Evolutionary conservation across 2,797 vertebrate species (phyloP).

Genomic region (Pangasius mekongensis): DNA sequence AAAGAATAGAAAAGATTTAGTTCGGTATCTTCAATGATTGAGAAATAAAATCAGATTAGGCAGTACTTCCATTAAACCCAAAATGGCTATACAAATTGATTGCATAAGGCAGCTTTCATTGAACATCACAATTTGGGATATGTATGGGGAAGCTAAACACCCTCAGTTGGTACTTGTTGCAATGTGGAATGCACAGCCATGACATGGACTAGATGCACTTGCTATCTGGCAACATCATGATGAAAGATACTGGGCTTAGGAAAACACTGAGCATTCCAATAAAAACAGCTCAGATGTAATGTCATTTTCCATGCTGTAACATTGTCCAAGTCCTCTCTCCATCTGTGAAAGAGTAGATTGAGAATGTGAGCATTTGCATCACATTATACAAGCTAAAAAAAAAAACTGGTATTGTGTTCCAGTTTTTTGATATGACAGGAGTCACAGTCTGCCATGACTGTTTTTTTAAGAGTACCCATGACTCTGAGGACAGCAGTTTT

Average conservation of each 20-base stretch:
- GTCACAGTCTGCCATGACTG: background rate
- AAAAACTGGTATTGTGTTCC: background rate
- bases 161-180: background rate
- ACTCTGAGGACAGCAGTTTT: background rate
- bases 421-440: background rate
- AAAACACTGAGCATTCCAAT: background rate
- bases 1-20: background rate
- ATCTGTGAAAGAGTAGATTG: background rate
- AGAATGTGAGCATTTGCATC: background rate
- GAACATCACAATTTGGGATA: background rate
- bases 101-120: conserved; percentile 1
- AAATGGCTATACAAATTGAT: background rate
- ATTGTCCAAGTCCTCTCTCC: background rate
- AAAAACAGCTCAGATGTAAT: background rate
- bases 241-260: background rate
- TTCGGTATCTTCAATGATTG: background rate
- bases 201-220: background rate
- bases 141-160: background rate
- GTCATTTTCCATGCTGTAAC: background rate
- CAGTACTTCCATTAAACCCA: background rate
- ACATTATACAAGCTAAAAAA: background rate
- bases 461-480: background rate
- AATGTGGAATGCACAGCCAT: background rate
- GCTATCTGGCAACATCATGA: background rate
- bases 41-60: background rate